phyloP scores from a whole-genome alignment of 2,113 vertebrate species.

The Chlamydotis undulata region DNA sequence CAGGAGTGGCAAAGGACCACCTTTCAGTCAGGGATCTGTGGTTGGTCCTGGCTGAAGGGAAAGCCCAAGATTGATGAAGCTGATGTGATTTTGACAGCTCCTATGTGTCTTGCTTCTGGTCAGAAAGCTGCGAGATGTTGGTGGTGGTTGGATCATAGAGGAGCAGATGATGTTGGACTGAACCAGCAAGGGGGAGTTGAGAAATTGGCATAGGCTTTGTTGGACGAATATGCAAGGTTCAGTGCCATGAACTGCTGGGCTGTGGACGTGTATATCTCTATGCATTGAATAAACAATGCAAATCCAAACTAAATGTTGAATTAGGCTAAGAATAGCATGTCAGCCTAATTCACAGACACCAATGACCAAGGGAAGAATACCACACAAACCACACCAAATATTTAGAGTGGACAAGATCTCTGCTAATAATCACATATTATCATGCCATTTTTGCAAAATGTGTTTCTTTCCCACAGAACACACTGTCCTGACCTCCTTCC shows the following conservation, averaged over 20 bases:
- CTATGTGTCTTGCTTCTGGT: neutral
- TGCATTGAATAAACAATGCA: neutral
- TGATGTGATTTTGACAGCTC: neutral
- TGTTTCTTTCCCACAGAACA: neutral
- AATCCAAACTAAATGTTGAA: neutral
- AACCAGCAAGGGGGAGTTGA: neutral
- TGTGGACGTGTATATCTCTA: neutral
- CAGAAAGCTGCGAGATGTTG: neutral
- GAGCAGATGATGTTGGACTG: neutral
- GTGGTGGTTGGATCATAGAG: neutral
- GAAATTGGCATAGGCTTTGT: neutral
- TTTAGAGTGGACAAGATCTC: neutral
- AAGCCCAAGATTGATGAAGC: neutral
- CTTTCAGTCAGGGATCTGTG: neutral
- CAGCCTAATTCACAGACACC: neutral
- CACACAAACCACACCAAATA: constrained; percentile 15
- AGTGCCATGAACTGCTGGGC: neutral
- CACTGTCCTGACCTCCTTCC: neutral
- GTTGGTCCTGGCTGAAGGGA: neutral
- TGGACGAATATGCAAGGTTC: neutral
- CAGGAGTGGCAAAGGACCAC: neutral
- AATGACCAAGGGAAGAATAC: neutral
- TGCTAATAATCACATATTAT: neutral
- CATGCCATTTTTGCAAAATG: neutral
- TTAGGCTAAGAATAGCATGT: neutral